Percentiles rank a stretch among this genome's conserved stretches.
phyloP scores from a whole-genome alignment of 2,888 invertebrate genomes.

The Kryphioiulus occultus region DNA sequence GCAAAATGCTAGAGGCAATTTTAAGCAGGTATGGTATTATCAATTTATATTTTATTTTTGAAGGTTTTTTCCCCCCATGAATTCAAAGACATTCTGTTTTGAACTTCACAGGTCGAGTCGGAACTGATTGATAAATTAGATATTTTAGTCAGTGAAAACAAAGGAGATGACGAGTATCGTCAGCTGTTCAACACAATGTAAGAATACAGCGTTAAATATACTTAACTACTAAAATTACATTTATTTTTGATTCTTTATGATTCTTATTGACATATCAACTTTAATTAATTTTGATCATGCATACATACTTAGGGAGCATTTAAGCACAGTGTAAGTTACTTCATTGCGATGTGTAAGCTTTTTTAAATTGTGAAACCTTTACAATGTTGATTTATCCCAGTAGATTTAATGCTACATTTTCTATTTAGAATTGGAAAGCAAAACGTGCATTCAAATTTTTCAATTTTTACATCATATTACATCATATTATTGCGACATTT shows the following conservation, averaged over 20 bases:
- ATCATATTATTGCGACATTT: no score
- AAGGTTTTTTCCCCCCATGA: neutral
- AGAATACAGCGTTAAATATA: slow-evolving; percentile 66
- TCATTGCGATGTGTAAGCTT: neutral
- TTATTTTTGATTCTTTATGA: neutral
- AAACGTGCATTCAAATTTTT: no score
- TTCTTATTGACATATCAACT: neutral
- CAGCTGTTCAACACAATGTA: slow-evolving; percentile 95
- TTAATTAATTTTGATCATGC: neutral
- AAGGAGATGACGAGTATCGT: slow-evolving; percentile 91
- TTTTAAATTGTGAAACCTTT: no score
- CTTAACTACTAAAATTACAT: neutral
- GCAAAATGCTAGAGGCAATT: slow-evolving; percentile 81
- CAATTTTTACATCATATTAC: no score
- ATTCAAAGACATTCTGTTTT: neutral
- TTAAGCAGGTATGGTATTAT: slow-evolving; percentile 69
- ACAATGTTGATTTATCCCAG: no score
- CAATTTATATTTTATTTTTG: slow-evolving; percentile 13
- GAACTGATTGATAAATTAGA: slow-evolving; percentile 94
- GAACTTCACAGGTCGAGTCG: slow-evolving; percentile 74
- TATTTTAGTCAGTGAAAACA: slow-evolving; percentile 88
- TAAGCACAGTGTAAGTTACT: slow-evolving; percentile 87
- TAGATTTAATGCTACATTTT: no score
- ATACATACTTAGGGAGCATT: slow-evolving; percentile 79
- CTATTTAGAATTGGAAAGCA: no score